phyloP scores from a whole-genome alignment of 2,797 vertebrate genomes.

The Fistularia commersonii region DNA sequence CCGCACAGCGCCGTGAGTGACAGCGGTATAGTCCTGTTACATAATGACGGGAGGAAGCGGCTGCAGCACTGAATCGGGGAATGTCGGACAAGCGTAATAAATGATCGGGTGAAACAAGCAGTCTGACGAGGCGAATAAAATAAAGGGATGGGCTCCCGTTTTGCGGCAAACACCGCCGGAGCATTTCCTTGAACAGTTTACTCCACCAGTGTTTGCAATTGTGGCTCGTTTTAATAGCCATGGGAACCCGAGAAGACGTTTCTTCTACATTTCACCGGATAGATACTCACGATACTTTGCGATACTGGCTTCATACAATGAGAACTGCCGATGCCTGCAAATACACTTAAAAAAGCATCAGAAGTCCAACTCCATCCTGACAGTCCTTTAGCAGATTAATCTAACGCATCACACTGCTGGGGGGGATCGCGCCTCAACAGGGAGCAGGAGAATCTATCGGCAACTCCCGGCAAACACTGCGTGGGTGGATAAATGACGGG shows the following conservation, averaged over 20 bases:
- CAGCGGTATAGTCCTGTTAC: slow-evolving; percentile 28
- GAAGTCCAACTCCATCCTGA: too few species aligned
- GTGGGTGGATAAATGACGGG: slow-evolving; percentile 35
- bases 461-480: slow-evolving; percentile 33
- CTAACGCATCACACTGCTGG: slow-evolving; percentile 4
- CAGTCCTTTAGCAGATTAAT: slow-evolving; percentile 12
- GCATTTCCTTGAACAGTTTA: too few species aligned
- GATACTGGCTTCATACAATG: too few species aligned
- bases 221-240: too few species aligned
- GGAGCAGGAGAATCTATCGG: slow-evolving; percentile 40
- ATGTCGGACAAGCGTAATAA: slow-evolving; percentile 28
- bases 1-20: slow-evolving; percentile 19
- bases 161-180: slow-evolving; percentile 5
- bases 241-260: too few species aligned
- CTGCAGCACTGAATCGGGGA: slow-evolving; percentile 3
- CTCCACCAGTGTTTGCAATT: too few species aligned
- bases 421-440: slow-evolving; percentile 36
- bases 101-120: slow-evolving; percentile 13
- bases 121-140: neutral
- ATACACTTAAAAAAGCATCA: too few species aligned
- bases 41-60: slow-evolving; percentile 33
- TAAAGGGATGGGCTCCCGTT: too few species aligned
- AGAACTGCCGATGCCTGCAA: too few species aligned
- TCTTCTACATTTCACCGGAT: too few species aligned
- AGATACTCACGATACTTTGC: too few species aligned